Evolutionary conservation across 37 sponge, comb jelly and placozoan species (phyloP), one percentile per base, ranked within the genome.

Genomic region (Crambe crambe): DNA sequence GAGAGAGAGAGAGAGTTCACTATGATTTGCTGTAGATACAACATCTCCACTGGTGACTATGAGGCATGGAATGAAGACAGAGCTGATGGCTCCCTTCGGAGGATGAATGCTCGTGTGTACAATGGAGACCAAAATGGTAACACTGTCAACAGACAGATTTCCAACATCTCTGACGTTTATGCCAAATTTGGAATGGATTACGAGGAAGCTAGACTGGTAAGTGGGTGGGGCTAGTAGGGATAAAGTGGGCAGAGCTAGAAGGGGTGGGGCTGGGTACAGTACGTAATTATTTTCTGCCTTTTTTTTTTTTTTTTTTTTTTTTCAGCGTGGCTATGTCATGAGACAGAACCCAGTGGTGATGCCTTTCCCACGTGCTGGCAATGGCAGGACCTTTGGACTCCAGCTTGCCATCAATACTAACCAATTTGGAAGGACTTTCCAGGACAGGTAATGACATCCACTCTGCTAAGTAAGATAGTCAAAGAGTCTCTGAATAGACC

Each of bases 341-440:
- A 37, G 93, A 41, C 93, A 98, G 80, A 96, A 98, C 51, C 97
- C 99, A 20, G 84, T 80, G 54, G 93, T 98, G 9, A 81, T 89
- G 80, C 74, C 94, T 17, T 94, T 94, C 56, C 42, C 34, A 56
- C 57, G 56, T 20, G 79, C 43, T 42, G 44, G 67, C 27, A 74
- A 58, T 41, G 63, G 54, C 23, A 32, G 35, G 8, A 84, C 83
- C 9, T 83, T 97, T 42, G 81, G 88, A 0, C 84, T 97, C 10
- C 87, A 89, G 56, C 82, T 98, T 18, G 96, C 96, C 71, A 95
- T 98, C 74, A 95, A 98, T 91, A 98, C 98, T 17, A 87, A 85
- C 83, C 98, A 98, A 88, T 95, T 93, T 88, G 98, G 98, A 18
- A 62, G 98, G 31, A 98, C 98, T 23, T 98, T 98, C 75, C 96